These are phyloP conservation scores for Iphiclides podalirius DNA, from an alignment of 2,888 invertebrate genomes.

Conservation along the genomic window DNA sequence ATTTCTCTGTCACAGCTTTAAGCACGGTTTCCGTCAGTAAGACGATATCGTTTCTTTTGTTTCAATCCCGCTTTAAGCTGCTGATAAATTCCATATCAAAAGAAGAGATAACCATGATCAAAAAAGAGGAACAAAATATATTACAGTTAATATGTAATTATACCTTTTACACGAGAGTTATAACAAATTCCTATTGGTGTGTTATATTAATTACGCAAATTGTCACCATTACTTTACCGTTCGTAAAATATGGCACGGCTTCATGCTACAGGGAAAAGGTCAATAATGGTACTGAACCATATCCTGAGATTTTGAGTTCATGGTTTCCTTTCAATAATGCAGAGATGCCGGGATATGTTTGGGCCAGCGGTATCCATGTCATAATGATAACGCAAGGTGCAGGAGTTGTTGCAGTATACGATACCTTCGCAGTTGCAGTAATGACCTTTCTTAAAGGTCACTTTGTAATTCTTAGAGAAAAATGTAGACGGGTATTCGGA, in stretches of 20 bases:
- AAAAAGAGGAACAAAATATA: conserved; percentile 30
- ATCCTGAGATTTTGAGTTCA: conserved; percentile 51
- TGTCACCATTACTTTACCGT: conserved; percentile 41
- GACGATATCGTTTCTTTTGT: conserved; percentile 36
- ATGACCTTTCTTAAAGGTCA: conserved; percentile 61
- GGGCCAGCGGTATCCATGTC: conserved; percentile 42
- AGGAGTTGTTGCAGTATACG: conserved; percentile 47
- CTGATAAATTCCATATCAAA: conserved; percentile 38
- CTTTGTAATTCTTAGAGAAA: conserved; percentile 43
- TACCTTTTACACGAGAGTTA: conserved; percentile 44
- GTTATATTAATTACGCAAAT: conserved; percentile 43
- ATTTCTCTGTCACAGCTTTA: conserved; percentile 44
- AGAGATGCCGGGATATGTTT: conserved; percentile 49
- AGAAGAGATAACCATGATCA: conserved; percentile 41
- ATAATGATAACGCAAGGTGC: conserved; percentile 44
- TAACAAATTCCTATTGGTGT: conserved; percentile 50
- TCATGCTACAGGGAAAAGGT: conserved; percentile 42
- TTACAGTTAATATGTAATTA: conserved; percentile 39
- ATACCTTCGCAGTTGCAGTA: conserved; percentile 48
- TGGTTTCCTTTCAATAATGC: conserved; percentile 62
- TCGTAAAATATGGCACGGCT: conserved; percentile 41
- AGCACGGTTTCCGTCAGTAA: conserved; percentile 42
- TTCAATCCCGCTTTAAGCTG: conserved; percentile 36
- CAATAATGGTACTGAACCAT: conserved; percentile 39
- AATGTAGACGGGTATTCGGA: conserved; percentile 45